Evolutionary conservation across 2,797 vertebrate genomes (phyloP).

Genomic region (Ispidina lecontei): DNA sequence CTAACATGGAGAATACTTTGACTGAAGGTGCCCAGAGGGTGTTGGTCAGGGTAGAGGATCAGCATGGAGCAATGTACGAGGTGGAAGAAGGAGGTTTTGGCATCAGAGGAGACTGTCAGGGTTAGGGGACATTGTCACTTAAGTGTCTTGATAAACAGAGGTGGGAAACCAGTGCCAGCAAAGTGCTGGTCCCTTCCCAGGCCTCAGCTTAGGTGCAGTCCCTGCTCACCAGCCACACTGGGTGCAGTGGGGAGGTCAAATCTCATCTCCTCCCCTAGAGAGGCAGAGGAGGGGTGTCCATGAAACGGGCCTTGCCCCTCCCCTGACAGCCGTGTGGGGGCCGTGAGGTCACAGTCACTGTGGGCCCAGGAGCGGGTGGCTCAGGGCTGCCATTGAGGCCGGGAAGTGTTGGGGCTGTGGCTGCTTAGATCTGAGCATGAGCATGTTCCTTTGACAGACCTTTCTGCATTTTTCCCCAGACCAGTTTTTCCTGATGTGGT

Average conservation of each 20-base stretch:
- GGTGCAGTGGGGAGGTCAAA: accelerated
- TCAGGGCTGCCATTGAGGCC: accelerated
- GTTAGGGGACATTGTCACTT: neutral
- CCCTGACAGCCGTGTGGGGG: accelerated
- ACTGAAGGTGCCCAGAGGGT: neutral
- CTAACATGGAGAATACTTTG: neutral
- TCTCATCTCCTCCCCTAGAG: neutral
- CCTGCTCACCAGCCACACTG: accelerated
- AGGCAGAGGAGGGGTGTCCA: neutral
- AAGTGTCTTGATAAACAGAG: neutral
- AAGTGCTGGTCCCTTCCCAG: neutral
- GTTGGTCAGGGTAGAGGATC: neutral
- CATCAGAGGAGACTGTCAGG: neutral
- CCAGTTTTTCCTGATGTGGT: neutral
- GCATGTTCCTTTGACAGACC: accelerated
- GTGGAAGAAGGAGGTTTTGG: neutral
- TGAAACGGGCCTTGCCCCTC: neutral
- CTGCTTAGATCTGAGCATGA: accelerated
- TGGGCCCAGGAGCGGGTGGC: accelerated
- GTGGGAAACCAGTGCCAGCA: neutral
- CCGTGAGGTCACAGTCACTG: accelerated
- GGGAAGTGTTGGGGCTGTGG: neutral
- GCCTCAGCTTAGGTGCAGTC: neutral
- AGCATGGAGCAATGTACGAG: neutral
- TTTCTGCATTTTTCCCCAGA: neutral